These are phyloP conservation scores for Antedon mediterranea DNA, from an alignment of 53 echinoderm and acorn worm species.

Conservation along the genomic window DNA sequence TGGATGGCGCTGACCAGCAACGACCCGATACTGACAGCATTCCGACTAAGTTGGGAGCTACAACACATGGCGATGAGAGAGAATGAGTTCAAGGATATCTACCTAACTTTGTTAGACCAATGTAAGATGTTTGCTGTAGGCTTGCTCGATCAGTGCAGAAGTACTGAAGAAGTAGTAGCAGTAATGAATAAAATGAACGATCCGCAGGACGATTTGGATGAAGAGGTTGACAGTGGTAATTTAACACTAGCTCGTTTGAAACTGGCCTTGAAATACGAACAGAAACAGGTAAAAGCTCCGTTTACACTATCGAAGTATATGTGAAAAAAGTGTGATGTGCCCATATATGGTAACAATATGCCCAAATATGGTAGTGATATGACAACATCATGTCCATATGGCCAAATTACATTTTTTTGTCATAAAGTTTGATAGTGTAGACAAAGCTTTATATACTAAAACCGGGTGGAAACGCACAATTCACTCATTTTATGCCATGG, in stretches of 20 bases:
- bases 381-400: too few relatives aligned
- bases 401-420: too few relatives aligned
- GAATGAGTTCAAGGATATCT: conserved; percentile 97
- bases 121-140: conserved; percentile 68
- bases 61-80: conserved; percentile 81
- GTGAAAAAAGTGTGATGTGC: too few relatives aligned
- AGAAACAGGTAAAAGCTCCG: conserved; percentile 93
- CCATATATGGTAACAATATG: too few relatives aligned
- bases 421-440: too few relatives aligned
- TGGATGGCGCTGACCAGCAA: conserved; percentile 94
- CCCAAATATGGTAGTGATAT: too few relatives aligned
- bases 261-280: conserved; percentile 94
- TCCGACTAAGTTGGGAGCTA: conserved; percentile 93
- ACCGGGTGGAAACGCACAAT: too few relatives aligned
- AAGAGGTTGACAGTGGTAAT: conserved; percentile 53
- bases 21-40: conserved; percentile 83
- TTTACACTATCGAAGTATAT: too few relatives aligned
- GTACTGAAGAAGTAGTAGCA: conserved; percentile 88
- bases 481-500: too few relatives aligned
- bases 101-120: conserved; percentile 28
- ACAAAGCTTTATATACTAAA: too few relatives aligned
- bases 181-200: conserved; percentile 83
- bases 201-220: conserved; percentile 56
- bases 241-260: conserved; percentile 59
- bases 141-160: conserved; percentile 83